Percentiles rank a stretch among this genome's conserved stretches.
Conservation (phyloP, 2,888 invertebrate species). For the Drosophila monieri region DNA sequence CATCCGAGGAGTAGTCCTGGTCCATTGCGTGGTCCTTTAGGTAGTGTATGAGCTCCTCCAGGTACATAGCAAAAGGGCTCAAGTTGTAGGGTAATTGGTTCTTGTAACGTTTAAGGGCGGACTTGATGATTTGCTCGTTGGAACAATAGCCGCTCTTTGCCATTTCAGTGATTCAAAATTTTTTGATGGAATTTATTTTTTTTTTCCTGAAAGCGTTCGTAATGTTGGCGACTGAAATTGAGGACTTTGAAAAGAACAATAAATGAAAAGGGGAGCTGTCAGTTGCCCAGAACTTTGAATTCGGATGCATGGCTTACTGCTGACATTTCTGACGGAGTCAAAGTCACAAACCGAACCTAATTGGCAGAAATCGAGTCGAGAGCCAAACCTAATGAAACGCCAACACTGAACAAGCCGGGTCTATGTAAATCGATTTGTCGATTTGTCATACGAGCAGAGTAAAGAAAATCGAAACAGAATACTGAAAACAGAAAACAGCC, state of each 20-base stretch:
- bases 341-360: constrained; percentile 44
- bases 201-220: neutral
- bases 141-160: constrained; percentile 44
- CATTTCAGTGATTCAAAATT: constrained; percentile 26
- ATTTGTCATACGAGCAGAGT: constrained; percentile 68
- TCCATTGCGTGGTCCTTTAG: constrained; percentile 19
- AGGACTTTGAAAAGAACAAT: constrained; percentile 2
- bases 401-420: constrained; percentile 26
- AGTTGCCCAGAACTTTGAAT: neutral
- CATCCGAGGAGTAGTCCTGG: constrained; percentile 8
- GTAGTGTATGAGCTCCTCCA: constrained; percentile 36
- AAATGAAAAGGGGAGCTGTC: neutral
- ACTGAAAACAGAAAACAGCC: neutral
- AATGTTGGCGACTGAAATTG: neutral
- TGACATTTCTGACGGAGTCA: constrained; percentile 28
- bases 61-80: constrained; percentile 33
- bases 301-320: constrained; percentile 13
- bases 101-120: constrained; percentile 29
- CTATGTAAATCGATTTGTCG: constrained; percentile 75
- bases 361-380: constrained; percentile 39
- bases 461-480: constrained; percentile 8
- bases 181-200: neutral
- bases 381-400: constrained; percentile 67
- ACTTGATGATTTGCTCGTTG: constrained; percentile 33
- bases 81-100: neutral